Evolutionary conservation across 2,888 invertebrate species (phyloP).

Genomic region (Gisinianus flammeolus): DNA sequence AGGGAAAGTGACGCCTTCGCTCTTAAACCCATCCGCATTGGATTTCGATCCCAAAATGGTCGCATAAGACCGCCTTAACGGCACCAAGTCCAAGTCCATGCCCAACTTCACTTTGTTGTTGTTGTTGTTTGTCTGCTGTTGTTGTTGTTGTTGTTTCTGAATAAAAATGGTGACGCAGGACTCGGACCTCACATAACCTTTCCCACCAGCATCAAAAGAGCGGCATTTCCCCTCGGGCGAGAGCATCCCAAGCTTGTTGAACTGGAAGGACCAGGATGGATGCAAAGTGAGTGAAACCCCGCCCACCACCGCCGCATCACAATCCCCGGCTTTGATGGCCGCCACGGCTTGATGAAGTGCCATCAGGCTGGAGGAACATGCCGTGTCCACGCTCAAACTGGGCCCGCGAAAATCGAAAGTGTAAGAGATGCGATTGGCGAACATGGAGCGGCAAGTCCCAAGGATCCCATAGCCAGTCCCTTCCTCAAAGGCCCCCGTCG

Average conservation of each 20-base stretch:
- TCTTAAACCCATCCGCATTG: no score
- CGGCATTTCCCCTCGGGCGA: no score
- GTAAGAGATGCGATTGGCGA: no score
- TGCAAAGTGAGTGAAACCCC: slow-evolving; percentile 77
- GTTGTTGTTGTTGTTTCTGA: no score
- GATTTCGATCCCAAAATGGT: slow-evolving; percentile 84
- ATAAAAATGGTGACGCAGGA: no score
- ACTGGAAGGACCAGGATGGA: neutral
- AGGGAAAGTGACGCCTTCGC: slow-evolving; percentile 61
- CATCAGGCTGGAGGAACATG: slow-evolving; percentile 92
- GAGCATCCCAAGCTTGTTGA: neutral
- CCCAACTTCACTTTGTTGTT: no score
- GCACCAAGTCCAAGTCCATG: no score
- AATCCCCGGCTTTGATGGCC: slow-evolving; percentile 82
- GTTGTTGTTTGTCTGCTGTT: no score
- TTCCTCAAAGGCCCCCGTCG: neutral
- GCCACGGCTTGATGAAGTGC: slow-evolving; percentile 86
- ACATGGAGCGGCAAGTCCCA: slow-evolving; percentile 61
- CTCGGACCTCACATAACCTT: slow-evolving; percentile 1
- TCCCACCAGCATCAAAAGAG: neutral
- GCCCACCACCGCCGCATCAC: slow-evolving; percentile 94
- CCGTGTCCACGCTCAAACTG: slow-evolving; percentile 93
- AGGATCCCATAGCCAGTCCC: slow-evolving; percentile 43
- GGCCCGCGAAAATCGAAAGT: slow-evolving; percentile 70
- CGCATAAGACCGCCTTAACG: slow-evolving; percentile 87